Conservation (phyloP, 37 sponge, comb jelly and placozoan genomes). For the Agelas oroides region DNA sequence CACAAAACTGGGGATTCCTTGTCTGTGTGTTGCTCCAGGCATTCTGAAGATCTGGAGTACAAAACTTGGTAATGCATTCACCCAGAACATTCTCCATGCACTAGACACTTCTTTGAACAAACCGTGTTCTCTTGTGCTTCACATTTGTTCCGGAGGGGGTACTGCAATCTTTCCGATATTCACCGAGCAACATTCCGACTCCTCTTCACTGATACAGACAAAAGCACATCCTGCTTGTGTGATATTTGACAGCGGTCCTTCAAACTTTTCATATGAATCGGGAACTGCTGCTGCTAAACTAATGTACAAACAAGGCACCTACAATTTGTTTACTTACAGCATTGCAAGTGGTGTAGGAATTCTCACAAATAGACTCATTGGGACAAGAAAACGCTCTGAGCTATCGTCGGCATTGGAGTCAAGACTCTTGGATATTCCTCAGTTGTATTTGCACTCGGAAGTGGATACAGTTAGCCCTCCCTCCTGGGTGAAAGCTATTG, state of each 20-base stretch:
- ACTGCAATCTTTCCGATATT: conserved; percentile 13
- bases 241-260: conserved; percentile 77
- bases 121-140: conserved; percentile 19
- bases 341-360: conserved; percentile 12
- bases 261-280: conserved; percentile 24
- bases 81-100: neutral
- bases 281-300: conserved; percentile 67
- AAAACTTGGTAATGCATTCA: neutral
- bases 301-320: conserved; percentile 48
- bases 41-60: conserved; percentile 35
- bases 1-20: conserved; percentile 36
- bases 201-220: neutral
- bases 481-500: conserved; percentile 10
- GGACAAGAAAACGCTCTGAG: conserved; percentile 28
- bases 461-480: conserved; percentile 35
- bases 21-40: conserved; percentile 43
- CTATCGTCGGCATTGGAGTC: conserved; percentile 3
- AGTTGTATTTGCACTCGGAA: conserved; percentile 64
- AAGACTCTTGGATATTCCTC: conserved; percentile 36
- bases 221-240: conserved; percentile 28
- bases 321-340: neutral
- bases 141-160: conserved; percentile 58
- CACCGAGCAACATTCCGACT: neutral
- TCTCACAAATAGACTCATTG: conserved; percentile 10
- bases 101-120: neutral